Base-by-base conservation (phyloP, 2,888 invertebrate species). In the Salticus scenicus region DNA sequence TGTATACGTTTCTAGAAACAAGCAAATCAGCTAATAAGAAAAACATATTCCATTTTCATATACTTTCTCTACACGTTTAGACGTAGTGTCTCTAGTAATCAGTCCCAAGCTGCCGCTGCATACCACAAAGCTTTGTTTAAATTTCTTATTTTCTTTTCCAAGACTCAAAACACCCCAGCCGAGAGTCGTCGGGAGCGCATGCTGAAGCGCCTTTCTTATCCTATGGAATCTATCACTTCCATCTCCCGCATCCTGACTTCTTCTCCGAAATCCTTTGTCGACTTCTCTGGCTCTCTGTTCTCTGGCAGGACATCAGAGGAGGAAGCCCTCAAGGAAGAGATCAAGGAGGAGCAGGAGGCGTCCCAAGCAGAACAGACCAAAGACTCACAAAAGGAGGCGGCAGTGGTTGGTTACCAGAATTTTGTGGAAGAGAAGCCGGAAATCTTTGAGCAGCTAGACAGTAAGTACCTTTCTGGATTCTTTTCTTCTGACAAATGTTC, bases 201-300 rank as follows among this genome's bases (percentile, higher is more conserved):
- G n/a, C 92, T 97, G 89, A 97, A 97, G 92, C 94, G 97, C 89
- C 94, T 97, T 87, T 97, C 97, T 0, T 96, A 97, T 92, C 97
- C 97, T 20, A 92, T 97, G 76, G 95, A 88, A 67, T 82, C 88
- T 20, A 81, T 88, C 72, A 87, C 87, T 27, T 88, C 81, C 74
- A 96, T 96, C 93, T 96, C 96, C 90, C 96, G 96, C 94, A 96
- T 96, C 89, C 96, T 88, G 72, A 96, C 96, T 93, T 86, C 89
- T 7, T 96, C 96, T 91, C 96, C 96, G 91, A 96, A 96, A 93
- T 96, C 96, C 94, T 94, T 98, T 94, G 97, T 97, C 92, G 97
- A 97, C 94, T 96, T 98, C 93, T 96, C 97, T 92, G 96, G 96
- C 91, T 97, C 97, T 96, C 92, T 96, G 96, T 91, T 96, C 96